Conservation (phyloP, 2,113 vertebrate genomes). For the Clarias macrocephalus region DNA sequence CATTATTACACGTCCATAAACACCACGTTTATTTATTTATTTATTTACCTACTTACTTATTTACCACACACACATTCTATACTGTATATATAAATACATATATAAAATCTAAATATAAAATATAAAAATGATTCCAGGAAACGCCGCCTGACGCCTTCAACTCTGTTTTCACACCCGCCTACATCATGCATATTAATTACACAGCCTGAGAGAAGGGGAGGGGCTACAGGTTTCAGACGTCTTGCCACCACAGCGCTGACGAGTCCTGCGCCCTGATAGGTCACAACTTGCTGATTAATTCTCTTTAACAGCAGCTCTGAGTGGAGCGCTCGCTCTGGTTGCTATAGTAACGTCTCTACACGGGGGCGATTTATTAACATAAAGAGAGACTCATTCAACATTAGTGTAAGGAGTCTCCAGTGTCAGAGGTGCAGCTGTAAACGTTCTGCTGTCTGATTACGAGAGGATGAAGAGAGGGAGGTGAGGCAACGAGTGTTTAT, state of each 20-base stretch:
- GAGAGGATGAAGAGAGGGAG: too few species aligned
- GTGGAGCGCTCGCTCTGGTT: not conserved
- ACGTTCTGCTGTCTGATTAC: too few species aligned
- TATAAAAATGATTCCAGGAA: not conserved
- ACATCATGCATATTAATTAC: slow-evolving; percentile 24
- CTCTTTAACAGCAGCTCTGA: not conserved
- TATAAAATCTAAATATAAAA: too few species aligned
- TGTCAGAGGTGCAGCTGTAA: not conserved
- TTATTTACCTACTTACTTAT: not conserved
- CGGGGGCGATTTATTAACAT: not conserved
- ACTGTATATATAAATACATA: too few species aligned
- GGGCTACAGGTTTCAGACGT: not conserved
- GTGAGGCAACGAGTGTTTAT: too few species aligned
- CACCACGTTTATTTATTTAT: not conserved
- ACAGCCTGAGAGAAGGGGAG: not conserved
- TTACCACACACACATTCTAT: not conserved
- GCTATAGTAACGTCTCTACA: not conserved
- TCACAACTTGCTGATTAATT: not conserved
- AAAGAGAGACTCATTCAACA: not conserved
- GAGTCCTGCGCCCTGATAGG: not conserved
- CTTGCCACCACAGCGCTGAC: not conserved
- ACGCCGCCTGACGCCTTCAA: not conserved
- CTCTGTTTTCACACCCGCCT: slow-evolving; percentile 28
- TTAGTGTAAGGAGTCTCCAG: not conserved
- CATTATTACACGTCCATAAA: not conserved